Evolutionary conservation across 2,888 invertebrate species (phyloP), one percentile per base, ranked within the genome.

Genomic region (Drosophila paracracens): DNA sequence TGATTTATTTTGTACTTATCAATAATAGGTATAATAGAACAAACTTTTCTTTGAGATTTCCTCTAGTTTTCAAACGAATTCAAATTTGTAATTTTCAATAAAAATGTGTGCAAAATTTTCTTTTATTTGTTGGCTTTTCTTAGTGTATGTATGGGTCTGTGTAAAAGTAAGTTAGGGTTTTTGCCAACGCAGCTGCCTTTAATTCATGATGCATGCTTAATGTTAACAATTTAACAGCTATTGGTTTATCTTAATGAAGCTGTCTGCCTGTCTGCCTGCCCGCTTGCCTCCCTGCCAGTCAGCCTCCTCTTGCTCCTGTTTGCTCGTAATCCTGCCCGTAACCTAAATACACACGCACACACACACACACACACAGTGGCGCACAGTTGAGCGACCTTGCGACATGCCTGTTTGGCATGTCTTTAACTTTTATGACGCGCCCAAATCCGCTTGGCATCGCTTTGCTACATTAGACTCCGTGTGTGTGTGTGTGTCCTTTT

Each of bases 241-340:
- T 87, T 87, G 90, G 87, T 87, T 87, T 90, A 90, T 87, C 87
- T 88, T 86, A 87, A 87, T 87, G 90, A 87, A 87, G 90, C 90
- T 76, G 88, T 88, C 86, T 88, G 65, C 65, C 27, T 40, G 33
- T 4, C 38, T 51, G 54, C n/a, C 53, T 27, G 53, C 6, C 36
- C 11, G 61, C 16, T 21, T 51, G 57, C 33, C 68, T 31, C 13
- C 21, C 10, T 29, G 56, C 29, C 48, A 27, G 53, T 21, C 48
- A 38, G 48, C 18, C 29, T 57, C 27, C 27, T 11, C 7, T 21
- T 21, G 84, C 74, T 76, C 56, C 75, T 72, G 56, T 63, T 62
- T 31, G 57, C 52, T 56, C 33, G 52, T 72, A 66, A 76, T 68
- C 72, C 71, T 40, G 63, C 46, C 61, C 77, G 29, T 57, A 67